Evolutionary conservation across 2,888 invertebrate genomes (phyloP), one percentile per base, ranked within the genome.

Genomic region (Scaptomyza caliginosa): DNA sequence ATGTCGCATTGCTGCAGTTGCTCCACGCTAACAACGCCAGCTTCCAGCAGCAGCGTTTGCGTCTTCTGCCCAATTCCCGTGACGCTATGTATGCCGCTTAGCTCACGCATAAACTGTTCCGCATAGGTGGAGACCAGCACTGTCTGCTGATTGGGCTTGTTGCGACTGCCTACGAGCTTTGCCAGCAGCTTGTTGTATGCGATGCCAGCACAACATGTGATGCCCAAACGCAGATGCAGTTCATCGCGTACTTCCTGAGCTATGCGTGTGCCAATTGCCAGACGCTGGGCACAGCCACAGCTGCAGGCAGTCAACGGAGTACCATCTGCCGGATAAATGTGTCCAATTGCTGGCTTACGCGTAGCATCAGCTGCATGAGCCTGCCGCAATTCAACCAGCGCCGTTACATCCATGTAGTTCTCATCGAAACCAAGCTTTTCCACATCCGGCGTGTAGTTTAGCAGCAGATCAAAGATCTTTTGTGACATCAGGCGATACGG

Each of bases 401-500:
- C 93, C 70, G 96, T 95, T 71, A 96, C 94, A 92, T 97, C 97
- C 79, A 97, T 92, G 90, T 93, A 97, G 89, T 96, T 96, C 90
- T 97, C 97, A 91, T 97, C 97, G 88, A 97, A 93, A 11, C 97
- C 96, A 54, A 97, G 92, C 86, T 96, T 94, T 90, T 97, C 97
- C 0, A 96, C 96, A 46, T 94, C 91, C 48, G 94, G 93, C 58
- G 95, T 95, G 92, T 94, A 96, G 81, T 93, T 93, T 73, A 94
- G 94, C 67, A 97, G 91, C 65, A 95, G 91, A 63, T 94, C 93
- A 73, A 95, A 95, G 67, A 97, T 94, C 91, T 95, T 94, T 72
- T 94, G 93, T 2, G 97, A 97, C 90, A 94, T 94, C 64, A 95
- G 93, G 77, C 96, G 93, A 89, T 97, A 97, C 67, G 95, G 94